Base-by-base conservation (phyloP, 1,140 invertebrate genomes). In the Achatina immaculata region DNA sequence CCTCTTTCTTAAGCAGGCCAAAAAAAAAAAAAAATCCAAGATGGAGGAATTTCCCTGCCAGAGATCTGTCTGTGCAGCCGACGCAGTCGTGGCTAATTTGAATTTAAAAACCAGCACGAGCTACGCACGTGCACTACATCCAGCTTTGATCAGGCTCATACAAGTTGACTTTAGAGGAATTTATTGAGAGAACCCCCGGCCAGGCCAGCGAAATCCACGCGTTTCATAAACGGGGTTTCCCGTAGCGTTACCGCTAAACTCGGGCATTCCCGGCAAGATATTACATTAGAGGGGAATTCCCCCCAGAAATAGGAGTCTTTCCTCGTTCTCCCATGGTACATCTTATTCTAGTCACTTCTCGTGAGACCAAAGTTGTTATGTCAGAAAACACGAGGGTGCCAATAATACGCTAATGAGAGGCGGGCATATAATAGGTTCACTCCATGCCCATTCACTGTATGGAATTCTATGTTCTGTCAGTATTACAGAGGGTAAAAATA, bases 251-350 rank as follows among this genome's bases (percentile, higher is more conserved):
- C 58, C 58, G 9, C 9, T n/a, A 31, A 62, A 62, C 28, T 34
- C 58, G 6, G 4, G 28, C 58, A 31, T 62, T 62, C 58, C 58
- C 7, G 28, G 31, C 58, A n/a, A 16, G 58, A 31, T 28, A 62
- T 62, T 62, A 62, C 58, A 62, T n/a, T 62, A 62, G 58, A n/a
- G 58, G n/a, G 58, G 58, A 62, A 28, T 62, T 62, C 28, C 58
- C 28, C 58, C n/a, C n/a, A n/a, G n/a, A 62, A 4, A 62, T 28
- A 7, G 58, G 21, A 19, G 16, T 28, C n/a, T 4, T 16, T 62
- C 6, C 28, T 31, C 28, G 28, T 62, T 62, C 58, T 62, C 58
- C 4, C 16, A 28, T 4, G 58, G 7, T 31, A 16, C 28, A 31
- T 62, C 16, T 62, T 62, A 28, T 28, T 62, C 6, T 31, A 31